These are phyloP conservation scores for Solen grandis DNA, from an alignment of 1,140 invertebrate species.

Conservation along the genomic window DNA sequence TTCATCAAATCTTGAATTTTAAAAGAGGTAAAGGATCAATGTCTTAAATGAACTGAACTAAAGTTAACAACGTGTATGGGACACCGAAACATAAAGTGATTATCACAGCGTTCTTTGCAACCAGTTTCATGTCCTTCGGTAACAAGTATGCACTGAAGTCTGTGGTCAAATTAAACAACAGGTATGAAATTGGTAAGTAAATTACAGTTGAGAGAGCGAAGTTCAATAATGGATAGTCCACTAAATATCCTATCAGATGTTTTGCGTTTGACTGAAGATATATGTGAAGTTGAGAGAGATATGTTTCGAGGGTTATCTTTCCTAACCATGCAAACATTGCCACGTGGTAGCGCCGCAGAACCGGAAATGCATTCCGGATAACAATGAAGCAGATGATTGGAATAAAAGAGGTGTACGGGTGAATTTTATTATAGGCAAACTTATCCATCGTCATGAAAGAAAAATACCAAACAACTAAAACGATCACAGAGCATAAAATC, in stretches of 20 bases:
- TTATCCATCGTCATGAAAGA: slow-evolving; percentile 64
- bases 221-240: slow-evolving; percentile 67
- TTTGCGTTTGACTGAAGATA: slow-evolving; percentile 74
- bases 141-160: slow-evolving; percentile 65
- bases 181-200: slow-evolving; percentile 65
- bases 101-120: slow-evolving; percentile 27
- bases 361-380: slow-evolving; percentile 63
- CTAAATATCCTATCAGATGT: slow-evolving; percentile 64
- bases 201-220: slow-evolving; percentile 68
- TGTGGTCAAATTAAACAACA: slow-evolving; percentile 67
- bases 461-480: slow-evolving; percentile 60
- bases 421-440: slow-evolving; percentile 64
- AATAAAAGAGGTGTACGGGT: slow-evolving; percentile 69
- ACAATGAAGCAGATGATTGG: slow-evolving; percentile 69
- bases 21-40: too few species aligned
- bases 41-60: too few species aligned
- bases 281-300: slow-evolving; percentile 72
- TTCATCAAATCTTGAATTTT: too few species aligned
- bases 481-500: background rate
- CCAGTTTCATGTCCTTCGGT: slow-evolving; percentile 58
- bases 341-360: slow-evolving; percentile 59
- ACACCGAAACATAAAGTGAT: slow-evolving; percentile 23
- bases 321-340: slow-evolving; percentile 68
- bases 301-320: slow-evolving; percentile 75
- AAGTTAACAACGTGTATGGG: too few species aligned